Conservation (phyloP, 2,888 invertebrate genomes). For the Chrysomela aeneicollis region DNA sequence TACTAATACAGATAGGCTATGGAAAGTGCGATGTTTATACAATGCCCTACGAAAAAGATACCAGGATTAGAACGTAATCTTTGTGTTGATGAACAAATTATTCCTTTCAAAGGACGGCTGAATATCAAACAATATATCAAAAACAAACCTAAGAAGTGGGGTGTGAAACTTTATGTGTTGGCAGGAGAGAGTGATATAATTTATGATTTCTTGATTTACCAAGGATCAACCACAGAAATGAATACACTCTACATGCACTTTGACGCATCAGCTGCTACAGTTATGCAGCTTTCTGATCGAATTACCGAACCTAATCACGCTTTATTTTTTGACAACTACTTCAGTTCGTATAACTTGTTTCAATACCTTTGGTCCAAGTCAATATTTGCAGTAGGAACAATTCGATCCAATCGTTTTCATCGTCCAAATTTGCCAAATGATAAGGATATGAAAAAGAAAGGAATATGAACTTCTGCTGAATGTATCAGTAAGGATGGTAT, state of each 20-base stretch:
- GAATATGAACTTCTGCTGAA: slow-evolving; percentile 14
- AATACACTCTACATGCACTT: slow-evolving; percentile 14
- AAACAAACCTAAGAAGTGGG: slow-evolving; percentile 20
- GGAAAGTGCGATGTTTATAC: slow-evolving; percentile 8
- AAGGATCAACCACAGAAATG: slow-evolving; percentile 6
- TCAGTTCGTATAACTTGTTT: slow-evolving; percentile 6
- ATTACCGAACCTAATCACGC: slow-evolving; percentile 22
- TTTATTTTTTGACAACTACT: slow-evolving; percentile 40
- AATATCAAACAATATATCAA: slow-evolving; percentile 24
- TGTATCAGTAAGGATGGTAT: not conserved
- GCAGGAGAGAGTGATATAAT: slow-evolving; percentile 6
- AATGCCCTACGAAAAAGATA: slow-evolving; percentile 4
- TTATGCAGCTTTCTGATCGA: slow-evolving; percentile 33
- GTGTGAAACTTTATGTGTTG: slow-evolving; percentile 13
- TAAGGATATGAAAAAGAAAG: slow-evolving; percentile 1
- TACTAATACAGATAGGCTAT: slow-evolving; percentile 4
- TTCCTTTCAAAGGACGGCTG: slow-evolving; percentile 23
- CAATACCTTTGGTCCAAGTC: not conserved
- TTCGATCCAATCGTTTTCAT: not conserved
- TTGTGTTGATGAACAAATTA: slow-evolving; percentile 22
- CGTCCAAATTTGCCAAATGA: not conserved
- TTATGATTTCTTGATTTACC: slow-evolving; percentile 13
- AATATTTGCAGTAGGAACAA: not conserved
- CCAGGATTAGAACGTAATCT: slow-evolving; percentile 14
- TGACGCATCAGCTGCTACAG: slow-evolving; percentile 25